These are phyloP conservation scores for Oceanodroma tethys DNA, from an alignment of 2,113 vertebrate species.

Conservation along the genomic window DNA sequence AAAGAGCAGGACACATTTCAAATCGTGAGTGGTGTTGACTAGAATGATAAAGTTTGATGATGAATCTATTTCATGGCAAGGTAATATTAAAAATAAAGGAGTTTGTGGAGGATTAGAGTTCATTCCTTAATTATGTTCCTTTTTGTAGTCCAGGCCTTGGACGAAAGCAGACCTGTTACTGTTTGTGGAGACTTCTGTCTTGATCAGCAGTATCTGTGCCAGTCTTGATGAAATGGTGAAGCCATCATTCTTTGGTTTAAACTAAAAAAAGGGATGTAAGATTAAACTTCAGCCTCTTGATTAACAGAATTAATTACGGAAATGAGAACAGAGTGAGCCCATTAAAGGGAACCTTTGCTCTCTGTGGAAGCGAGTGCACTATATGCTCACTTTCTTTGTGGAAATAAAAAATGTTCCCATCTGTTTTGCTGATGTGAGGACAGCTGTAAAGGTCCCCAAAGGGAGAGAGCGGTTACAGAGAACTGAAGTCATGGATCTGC, in stretches of 20 bases:
- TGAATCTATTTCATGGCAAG: neutral
- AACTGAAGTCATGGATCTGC: neutral
- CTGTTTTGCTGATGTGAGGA: slow-evolving; percentile 15
- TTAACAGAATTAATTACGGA: slow-evolving; percentile 28
- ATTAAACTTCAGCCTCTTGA: slow-evolving; percentile 9
- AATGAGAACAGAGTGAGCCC: neutral
- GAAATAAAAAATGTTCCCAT: slow-evolving; percentile 2
- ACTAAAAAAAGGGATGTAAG: neutral
- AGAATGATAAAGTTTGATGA: neutral
- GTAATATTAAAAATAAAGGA: neutral
- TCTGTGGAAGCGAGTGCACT: neutral
- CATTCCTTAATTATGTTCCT: neutral
- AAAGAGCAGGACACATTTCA: neutral
- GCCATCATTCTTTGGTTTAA: neutral
- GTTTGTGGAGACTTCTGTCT: neutral
- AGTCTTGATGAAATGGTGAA: neutral
- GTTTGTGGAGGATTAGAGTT: neutral
- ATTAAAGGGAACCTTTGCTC: slow-evolving; percentile 24
- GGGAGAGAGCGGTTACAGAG: neutral
- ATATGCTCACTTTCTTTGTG: neutral
- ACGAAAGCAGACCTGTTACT: neutral
- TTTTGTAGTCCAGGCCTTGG: neutral
- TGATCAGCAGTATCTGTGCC: neutral
- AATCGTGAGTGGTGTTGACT: neutral
- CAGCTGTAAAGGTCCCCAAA: neutral